Conservation (phyloP, 1,140 invertebrate genomes). For the Sitobion miscanthi region DNA sequence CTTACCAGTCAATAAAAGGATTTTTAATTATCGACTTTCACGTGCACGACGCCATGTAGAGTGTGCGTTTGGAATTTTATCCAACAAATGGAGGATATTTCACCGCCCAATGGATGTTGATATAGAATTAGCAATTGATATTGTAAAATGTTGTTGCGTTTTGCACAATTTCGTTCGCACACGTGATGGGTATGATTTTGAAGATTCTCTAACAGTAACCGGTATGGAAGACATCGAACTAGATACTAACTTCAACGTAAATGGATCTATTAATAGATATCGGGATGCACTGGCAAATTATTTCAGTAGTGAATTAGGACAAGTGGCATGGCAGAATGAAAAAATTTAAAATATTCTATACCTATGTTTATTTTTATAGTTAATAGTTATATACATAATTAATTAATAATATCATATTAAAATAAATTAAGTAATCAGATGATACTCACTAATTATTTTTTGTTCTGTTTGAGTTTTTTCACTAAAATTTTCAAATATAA, state of each 20-base stretch:
- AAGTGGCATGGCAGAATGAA: slow-evolving; percentile 44
- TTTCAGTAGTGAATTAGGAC: slow-evolving; percentile 34
- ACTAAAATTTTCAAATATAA: slow-evolving; percentile 22
- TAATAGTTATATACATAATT: slow-evolving; percentile 29
- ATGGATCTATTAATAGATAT: slow-evolving; percentile 16
- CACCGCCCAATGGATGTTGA: too few species aligned
- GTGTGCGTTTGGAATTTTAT: too few species aligned
- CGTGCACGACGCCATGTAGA: too few species aligned
- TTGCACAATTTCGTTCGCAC: too few species aligned
- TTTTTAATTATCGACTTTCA: too few species aligned
- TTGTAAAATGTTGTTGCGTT: too few species aligned
- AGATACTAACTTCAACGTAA: slow-evolving; percentile 16
- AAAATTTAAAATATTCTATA: slow-evolving; percentile 41
- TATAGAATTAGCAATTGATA: too few species aligned
- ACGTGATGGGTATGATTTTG: too few species aligned
- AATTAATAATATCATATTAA: slow-evolving; percentile 37
- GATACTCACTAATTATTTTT: slow-evolving; percentile 47
- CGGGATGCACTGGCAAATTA: slow-evolving; percentile 48
- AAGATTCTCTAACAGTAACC: too few species aligned
- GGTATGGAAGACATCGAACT: background rate
- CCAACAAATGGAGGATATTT: too few species aligned
- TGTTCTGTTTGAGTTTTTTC: slow-evolving; percentile 43
- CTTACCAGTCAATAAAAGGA: too few species aligned
- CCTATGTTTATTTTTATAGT: background rate
- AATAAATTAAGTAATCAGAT: slow-evolving; percentile 33